These are phyloP conservation scores for Rhadina sibilatrix DNA, from an alignment of 2,113 vertebrate species.

Conservation along the genomic window DNA sequence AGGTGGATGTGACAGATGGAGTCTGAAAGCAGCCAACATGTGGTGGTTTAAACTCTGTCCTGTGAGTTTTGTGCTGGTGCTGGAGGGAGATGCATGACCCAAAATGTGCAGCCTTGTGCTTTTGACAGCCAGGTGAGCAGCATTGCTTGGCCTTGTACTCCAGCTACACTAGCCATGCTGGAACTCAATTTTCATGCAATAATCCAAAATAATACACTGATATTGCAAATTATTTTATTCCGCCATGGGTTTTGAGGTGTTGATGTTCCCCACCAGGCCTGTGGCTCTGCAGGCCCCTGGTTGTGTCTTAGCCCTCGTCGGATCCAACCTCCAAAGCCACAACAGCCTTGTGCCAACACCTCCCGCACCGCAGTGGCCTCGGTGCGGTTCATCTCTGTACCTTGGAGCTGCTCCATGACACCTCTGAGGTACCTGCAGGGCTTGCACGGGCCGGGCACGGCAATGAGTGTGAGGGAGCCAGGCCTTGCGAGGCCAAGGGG, in stretches of 20 bases:
- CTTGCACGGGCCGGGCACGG: accelerated
- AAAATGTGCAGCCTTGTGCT: accelerated
- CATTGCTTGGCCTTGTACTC: accelerated
- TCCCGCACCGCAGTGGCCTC: accelerated
- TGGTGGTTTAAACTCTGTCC: not conserved
- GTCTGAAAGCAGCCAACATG: not conserved
- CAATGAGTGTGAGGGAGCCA: accelerated
- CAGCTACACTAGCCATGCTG: accelerated
- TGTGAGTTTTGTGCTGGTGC: not conserved
- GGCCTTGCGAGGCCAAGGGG: accelerated
- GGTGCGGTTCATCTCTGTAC: accelerated
- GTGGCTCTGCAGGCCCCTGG: accelerated
- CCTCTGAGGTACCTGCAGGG: not conserved
- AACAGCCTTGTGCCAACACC: accelerated
- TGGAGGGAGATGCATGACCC: accelerated
- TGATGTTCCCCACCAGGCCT: accelerated
- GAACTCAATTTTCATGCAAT: not conserved
- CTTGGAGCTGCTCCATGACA: accelerated
- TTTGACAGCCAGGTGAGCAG: not conserved
- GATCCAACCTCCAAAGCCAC: accelerated
- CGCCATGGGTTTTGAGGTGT: accelerated
- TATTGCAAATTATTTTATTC: not conserved
- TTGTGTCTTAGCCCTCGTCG: accelerated
- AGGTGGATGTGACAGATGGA: not conserved
- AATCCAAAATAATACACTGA: not conserved